Base-by-base conservation (phyloP, 2,888 invertebrate species). In the Macrophya alboannulata region DNA sequence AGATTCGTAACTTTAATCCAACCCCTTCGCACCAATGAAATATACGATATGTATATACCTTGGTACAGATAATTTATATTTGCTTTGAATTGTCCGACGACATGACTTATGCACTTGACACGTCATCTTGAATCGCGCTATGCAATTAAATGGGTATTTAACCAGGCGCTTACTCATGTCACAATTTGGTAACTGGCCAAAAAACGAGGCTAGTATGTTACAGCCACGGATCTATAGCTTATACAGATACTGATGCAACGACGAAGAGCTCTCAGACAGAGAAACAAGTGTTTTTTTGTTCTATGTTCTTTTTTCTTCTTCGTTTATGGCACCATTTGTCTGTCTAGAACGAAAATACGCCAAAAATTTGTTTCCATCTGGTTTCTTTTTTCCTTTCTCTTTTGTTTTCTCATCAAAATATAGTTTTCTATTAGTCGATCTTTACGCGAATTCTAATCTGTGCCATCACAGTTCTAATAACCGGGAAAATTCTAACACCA, bases 71-170 rank as follows among this genome's bases (percentile, higher is more conserved):
- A 74, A 45, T 45, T 72, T 43, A 43, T 40, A 40, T 21, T 25
- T 9, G 17, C 55, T 25, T 77, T 17, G 9, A 37, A 77, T 77
- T 37, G 43, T 40, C 9, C 21, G 25, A 43, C 21, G 43, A 62
- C 81, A 17, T 43, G 81, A 59, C 40, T 62, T 43, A 81, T 81
- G 59, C 62, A 62, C 62, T 59, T 62, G 81, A 25, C 43, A 81
- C 81, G 62, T 81, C 62, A 81, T 59, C 21, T 6, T 6, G 15
- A 1, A 40, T 40, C 81, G 59, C 17, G 81, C 31, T 40, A 81
- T 81, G 81, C 62, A 81, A 81, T 81, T 81, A 81, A 81, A 81
- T 59, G 59, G 81, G 62, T 62, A 81, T 81, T 81, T 81, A 81
- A 81, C 59, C n/a, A 45, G 21, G 5, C 40, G 81, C 81, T 81